A percentile compares a stretch with the other conserved stretches of the same genome.
Conservation (phyloP, 1,140 invertebrate species). For the Phocides pigmalion region DNA sequence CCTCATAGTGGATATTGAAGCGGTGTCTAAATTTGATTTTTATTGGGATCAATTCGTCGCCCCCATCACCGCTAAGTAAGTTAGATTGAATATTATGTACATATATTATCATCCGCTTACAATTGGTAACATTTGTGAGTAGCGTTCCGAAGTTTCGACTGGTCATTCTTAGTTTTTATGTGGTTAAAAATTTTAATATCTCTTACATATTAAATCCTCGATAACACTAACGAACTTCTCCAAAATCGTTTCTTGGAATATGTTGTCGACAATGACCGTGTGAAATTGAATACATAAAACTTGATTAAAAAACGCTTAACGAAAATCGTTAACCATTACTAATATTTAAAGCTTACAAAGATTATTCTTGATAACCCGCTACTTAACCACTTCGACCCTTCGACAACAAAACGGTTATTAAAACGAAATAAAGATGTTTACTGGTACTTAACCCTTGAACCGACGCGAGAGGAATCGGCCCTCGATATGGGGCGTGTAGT, state of each 20-base stretch:
- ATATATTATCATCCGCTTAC: constrained; percentile 43
- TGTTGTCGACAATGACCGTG: constrained; percentile 47
- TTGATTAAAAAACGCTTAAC: constrained; percentile 47
- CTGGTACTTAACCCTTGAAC: constrained; percentile 74
- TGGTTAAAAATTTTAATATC: no score
- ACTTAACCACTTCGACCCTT: constrained; percentile 49
- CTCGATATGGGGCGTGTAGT: constrained; percentile 10
- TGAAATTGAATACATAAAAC: constrained; percentile 44
- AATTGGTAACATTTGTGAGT: constrained; percentile 23
- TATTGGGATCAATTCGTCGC: constrained; percentile 68
- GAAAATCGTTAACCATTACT: constrained; percentile 45
- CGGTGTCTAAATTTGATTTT: constrained; percentile 73
- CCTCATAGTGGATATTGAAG: constrained; percentile 31
- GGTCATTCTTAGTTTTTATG: no score
- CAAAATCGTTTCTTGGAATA: constrained; percentile 32
- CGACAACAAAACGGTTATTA: constrained; percentile 58
- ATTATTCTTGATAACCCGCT: constrained; percentile 33
- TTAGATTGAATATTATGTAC: constrained; percentile 54
- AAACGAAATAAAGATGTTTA: constrained; percentile 73
- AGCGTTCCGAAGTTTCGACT: no score
- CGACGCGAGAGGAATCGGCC: constrained; percentile 31
- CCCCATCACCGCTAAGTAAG: constrained; percentile 64
- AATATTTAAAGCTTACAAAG: constrained; percentile 40
- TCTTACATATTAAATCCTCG: no score
- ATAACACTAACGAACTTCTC: no score